Evolutionary conservation across 1,140 invertebrate genomes (phyloP), one percentile per base, ranked within the genome.

Genomic region (Drosophila mayri): DNA sequence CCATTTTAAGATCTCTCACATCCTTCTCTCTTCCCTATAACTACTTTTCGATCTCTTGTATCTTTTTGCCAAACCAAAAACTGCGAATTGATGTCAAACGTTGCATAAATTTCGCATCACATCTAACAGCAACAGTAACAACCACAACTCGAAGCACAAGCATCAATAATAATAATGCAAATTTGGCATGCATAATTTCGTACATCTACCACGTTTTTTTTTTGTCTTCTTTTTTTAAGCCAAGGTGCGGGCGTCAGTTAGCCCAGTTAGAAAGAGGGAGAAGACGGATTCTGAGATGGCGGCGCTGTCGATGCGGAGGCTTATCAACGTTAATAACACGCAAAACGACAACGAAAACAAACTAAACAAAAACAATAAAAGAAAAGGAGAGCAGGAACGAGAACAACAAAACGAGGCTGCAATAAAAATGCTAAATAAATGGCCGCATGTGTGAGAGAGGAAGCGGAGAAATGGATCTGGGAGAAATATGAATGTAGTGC

Each of bases 341-440:
- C 81, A 67, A 78, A 67, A 66, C 52, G 81, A 82, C 64, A 82
- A 61, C 46, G 9, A 49, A 50, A 54, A 16, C 37, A 59, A 62
- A 28, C 63, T 49, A 22, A 54, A 35, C 25, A 63, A 50, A 35
- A 54, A 65, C 71, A 60, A 77, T 71, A 74, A 80, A 76, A 59
- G 70, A 70, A 66, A 81, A 87, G 73, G 83, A 76, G 59, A 65
- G 64, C 50, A 72, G 72, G 76, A 90, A 87, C 70, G 82, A 80
- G 76, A 90, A 72, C 64, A 87, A 81, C 80, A 90, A 88, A 87
- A 68, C 85, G 76, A 64, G 71, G 60, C 58, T 66, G 55, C 76
- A 80, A 87, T 87, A 80, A 87, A 87, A 88, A 88, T 88, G 80
- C 65, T 71, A 84, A 84, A 88, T 79, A 84, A 87, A 87, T 80